These are phyloP conservation scores for Nasonia oneida DNA, from an alignment of 2,888 invertebrate genomes.

Conservation along the genomic window DNA sequence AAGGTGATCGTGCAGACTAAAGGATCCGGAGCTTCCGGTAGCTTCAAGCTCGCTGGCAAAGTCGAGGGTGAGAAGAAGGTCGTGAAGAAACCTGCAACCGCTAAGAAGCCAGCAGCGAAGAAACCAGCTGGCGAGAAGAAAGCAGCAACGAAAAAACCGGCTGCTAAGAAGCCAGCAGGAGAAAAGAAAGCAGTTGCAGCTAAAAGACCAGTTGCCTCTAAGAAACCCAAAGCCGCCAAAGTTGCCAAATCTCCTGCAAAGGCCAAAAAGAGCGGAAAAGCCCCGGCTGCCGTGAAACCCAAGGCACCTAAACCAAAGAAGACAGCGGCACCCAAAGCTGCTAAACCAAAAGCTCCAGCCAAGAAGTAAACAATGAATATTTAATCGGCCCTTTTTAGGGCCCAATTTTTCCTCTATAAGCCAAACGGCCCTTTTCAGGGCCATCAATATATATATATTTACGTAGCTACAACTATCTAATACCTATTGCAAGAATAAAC, in stretches of 20 bases:
- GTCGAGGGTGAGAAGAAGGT: constrained; percentile 57
- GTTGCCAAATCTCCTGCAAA: not conserved
- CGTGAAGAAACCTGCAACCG: constrained; percentile 47
- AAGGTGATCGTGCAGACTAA: constrained; percentile 80
- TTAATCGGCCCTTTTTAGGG: not conserved
- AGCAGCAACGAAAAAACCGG: constrained; percentile 25
- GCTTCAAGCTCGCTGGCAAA: constrained; percentile 74
- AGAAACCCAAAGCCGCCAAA: constrained; percentile 56
- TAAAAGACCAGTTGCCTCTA: constrained; percentile 63
- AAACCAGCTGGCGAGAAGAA: constrained; percentile 53
- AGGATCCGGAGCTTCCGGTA: constrained; percentile 80
- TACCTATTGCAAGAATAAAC: no score
- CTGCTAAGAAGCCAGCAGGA: constrained; percentile 23
- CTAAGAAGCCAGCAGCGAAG: constrained; percentile 52
- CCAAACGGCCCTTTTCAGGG: not conserved
- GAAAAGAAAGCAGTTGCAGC: constrained; percentile 39
- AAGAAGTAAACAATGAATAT: constrained; percentile 1
- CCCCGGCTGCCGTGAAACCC: constrained; percentile 64
- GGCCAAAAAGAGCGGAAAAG: constrained; percentile 59
- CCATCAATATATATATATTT: not conserved
- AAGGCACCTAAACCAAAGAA: constrained; percentile 64
- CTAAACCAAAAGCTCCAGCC: constrained; percentile 10
- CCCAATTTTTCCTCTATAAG: not conserved
- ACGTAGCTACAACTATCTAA: not conserved
- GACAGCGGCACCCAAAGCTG: constrained; percentile 23